Conservation (phyloP, 2,113 vertebrate genomes). For the Willisornis vidua region DNA sequence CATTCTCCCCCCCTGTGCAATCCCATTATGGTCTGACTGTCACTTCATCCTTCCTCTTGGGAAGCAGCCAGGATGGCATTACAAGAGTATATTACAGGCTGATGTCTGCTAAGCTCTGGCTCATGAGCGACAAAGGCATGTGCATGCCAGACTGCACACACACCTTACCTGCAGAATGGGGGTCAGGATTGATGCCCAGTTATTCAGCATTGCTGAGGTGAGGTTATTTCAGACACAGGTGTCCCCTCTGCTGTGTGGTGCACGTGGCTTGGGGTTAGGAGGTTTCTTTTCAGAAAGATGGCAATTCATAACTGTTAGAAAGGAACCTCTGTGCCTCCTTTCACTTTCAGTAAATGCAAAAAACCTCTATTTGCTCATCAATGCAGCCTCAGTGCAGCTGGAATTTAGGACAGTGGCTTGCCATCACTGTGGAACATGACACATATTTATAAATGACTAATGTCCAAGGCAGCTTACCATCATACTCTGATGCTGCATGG, state of each 20-base stretch:
- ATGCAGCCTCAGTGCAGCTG: background rate
- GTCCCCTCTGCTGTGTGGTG: background rate
- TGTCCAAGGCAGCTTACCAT: background rate
- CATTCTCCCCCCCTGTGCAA: constrained; percentile 64
- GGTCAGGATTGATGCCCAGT: background rate
- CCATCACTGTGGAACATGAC: background rate
- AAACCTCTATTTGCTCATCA: background rate
- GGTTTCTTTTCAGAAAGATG: background rate
- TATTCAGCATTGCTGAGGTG: background rate
- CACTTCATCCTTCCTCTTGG: constrained; percentile 59
- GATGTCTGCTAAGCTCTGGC: background rate
- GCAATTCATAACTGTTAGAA: background rate
- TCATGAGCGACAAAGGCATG: background rate
- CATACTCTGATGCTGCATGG: background rate
- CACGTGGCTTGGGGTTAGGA: background rate
- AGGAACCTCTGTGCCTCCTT: background rate
- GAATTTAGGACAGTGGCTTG: background rate
- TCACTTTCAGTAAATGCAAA: background rate
- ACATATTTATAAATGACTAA: background rate
- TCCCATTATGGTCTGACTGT: constrained; percentile 70
- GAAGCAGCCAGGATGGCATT: constrained; percentile 55
- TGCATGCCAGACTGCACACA: rapidly evolving
- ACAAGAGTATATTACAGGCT: background rate
- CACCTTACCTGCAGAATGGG: rapidly evolving
- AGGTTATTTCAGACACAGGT: background rate